phyloP scores from a whole-genome alignment of 2,113 vertebrate species.

The Melanerpes aurifrons region DNA sequence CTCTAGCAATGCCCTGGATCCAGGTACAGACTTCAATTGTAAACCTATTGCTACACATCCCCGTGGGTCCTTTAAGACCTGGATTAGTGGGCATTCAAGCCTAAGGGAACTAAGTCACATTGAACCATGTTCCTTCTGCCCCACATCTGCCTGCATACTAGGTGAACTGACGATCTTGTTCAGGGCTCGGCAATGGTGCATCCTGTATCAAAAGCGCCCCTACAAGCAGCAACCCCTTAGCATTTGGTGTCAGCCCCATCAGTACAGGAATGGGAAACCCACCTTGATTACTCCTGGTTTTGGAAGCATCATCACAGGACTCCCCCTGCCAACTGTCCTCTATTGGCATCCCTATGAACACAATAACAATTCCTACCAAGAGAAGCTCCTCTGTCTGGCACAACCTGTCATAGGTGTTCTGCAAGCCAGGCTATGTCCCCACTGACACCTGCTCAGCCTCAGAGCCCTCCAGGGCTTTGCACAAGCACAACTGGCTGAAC shows the following conservation, averaged over 20 bases:
- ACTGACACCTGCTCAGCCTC: conserved; percentile 35
- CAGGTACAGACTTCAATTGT: neutral
- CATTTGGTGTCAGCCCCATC: neutral
- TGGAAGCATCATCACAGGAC: neutral
- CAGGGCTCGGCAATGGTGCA: neutral
- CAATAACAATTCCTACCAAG: neutral
- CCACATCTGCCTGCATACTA: neutral
- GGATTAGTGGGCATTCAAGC: neutral
- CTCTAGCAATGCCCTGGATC: neutral
- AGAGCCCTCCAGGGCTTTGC: conserved; percentile 14
- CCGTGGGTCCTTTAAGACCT: neutral
- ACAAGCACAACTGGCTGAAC: conserved; percentile 40
- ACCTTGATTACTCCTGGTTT: neutral
- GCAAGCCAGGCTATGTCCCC: neutral
- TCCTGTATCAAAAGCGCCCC: neutral
- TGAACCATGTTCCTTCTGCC: neutral
- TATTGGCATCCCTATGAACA: neutral
- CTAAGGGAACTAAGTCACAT: neutral
- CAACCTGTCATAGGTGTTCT: neutral
- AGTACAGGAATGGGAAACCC: neutral
- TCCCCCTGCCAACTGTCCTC: neutral
- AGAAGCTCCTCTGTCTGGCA: neutral
- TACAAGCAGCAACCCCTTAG: neutral
- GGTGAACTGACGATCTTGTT: neutral
- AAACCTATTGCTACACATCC: neutral